Evolutionary conservation across 2,797 vertebrate species (phyloP).

Genomic region (Garrulus glandarius): DNA sequence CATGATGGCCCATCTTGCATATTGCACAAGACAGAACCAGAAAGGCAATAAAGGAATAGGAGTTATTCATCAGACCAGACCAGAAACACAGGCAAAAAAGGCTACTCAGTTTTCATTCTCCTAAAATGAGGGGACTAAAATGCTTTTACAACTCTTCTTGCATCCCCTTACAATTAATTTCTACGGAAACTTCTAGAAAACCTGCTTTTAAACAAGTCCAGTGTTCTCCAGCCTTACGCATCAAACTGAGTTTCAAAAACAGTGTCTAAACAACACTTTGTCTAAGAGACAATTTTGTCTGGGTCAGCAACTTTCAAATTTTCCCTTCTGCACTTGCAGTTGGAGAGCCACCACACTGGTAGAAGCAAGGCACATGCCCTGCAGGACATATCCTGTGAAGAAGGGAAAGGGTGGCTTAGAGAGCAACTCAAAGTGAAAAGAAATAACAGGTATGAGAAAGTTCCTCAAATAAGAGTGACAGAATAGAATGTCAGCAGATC

Average conservation of each 20-base stretch:
- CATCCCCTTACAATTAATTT: background rate
- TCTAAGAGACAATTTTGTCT: background rate
- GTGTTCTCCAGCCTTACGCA: background rate
- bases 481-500: background rate
- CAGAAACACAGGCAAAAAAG: background rate
- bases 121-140: background rate
- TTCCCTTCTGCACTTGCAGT: background rate
- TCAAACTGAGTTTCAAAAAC: background rate
- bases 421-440: background rate
- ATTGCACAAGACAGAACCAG: background rate
- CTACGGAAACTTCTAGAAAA: background rate
- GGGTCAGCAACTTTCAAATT: background rate
- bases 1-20: fast-evolving
- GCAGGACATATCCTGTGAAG: fast-evolving
- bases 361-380: background rate
- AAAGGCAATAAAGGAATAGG: background rate
- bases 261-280: background rate
- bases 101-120: background rate
- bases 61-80: background rate
- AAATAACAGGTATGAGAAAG: background rate
- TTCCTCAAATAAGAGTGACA: background rate
- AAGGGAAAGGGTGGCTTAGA: background rate
- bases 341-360: background rate
- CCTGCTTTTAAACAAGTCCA: background rate
- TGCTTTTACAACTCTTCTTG: background rate